These are phyloP conservation scores for Heliconius himera DNA, from an alignment of 1,140 invertebrate genomes.

Conservation along the genomic window DNA sequence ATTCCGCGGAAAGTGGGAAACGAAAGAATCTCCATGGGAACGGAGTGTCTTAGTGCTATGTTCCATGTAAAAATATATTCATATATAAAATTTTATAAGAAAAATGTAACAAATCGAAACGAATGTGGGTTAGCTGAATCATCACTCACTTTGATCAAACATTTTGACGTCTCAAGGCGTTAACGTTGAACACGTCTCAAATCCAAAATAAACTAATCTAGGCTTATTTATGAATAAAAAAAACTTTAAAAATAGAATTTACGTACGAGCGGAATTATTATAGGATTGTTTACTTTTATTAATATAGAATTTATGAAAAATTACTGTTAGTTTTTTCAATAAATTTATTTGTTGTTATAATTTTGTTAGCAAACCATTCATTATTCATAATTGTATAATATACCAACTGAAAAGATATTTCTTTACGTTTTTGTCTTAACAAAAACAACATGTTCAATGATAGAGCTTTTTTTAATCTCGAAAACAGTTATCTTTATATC, in stretches of 20 bases:
- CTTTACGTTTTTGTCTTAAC: no score
- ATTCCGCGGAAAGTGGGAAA: no score
- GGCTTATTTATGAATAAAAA: conserved; percentile 15
- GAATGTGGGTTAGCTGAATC: conserved; percentile 30
- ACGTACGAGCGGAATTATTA: neutral
- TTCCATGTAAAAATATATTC: no score
- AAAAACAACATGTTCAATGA: no score
- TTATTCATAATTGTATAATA: no score
- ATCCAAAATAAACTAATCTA: conserved; percentile 25
- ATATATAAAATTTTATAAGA: neutral
- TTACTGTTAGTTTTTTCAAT: neutral
- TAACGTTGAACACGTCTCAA: neutral
- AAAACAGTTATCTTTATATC: neutral
- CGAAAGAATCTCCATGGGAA: no score
- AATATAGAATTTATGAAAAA: neutral
- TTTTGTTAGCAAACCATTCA: no score
- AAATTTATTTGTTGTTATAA: neutral
- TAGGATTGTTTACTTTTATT: neutral
- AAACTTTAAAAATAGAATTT: neutral
- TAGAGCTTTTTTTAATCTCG: no score
- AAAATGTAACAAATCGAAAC: neutral
- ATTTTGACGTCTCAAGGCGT: conserved; percentile 49
- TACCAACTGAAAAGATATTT: no score
- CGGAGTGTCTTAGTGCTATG: no score
- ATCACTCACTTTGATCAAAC: conserved; percentile 51